These are phyloP conservation scores for Eolophus roseicapilla DNA, from an alignment of 2,113 vertebrate genomes.

Conservation along the genomic window DNA sequence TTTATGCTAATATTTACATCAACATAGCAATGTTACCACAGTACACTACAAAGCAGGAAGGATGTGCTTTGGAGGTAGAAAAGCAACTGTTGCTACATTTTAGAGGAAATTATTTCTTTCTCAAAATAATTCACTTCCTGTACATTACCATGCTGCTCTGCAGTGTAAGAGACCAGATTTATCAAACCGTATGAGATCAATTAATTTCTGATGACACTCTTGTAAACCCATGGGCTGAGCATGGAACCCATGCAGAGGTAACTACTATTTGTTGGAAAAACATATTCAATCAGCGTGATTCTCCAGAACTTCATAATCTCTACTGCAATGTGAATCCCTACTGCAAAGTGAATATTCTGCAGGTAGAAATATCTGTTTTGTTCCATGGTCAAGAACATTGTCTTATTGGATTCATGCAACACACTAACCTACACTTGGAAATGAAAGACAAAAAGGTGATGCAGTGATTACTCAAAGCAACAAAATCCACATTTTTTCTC, in stretches of 20 bases:
- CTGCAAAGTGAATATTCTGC: neutral
- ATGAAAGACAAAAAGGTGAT: neutral
- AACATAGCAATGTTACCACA: neutral
- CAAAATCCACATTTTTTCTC: neutral
- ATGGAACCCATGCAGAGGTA: neutral
- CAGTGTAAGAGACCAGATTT: neutral
- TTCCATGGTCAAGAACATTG: neutral
- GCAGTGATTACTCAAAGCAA: neutral
- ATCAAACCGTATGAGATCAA: neutral
- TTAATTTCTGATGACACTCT: neutral
- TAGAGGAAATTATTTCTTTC: neutral
- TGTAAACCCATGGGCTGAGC: neutral
- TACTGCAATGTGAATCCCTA: neutral
- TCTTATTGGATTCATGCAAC: neutral
- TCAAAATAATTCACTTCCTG: neutral
- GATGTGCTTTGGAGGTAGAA: neutral
- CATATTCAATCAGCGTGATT: neutral
- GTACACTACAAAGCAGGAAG: neutral
- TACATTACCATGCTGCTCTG: neutral
- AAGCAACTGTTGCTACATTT: neutral
- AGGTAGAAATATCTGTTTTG: neutral
- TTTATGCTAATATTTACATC: neutral
- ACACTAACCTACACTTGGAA: rapidly evolving
- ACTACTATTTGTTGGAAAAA: neutral
- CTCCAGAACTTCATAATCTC: neutral